Conservation (phyloP, 2,797 vertebrate species). For the Onychomys leucogaster region DNA sequence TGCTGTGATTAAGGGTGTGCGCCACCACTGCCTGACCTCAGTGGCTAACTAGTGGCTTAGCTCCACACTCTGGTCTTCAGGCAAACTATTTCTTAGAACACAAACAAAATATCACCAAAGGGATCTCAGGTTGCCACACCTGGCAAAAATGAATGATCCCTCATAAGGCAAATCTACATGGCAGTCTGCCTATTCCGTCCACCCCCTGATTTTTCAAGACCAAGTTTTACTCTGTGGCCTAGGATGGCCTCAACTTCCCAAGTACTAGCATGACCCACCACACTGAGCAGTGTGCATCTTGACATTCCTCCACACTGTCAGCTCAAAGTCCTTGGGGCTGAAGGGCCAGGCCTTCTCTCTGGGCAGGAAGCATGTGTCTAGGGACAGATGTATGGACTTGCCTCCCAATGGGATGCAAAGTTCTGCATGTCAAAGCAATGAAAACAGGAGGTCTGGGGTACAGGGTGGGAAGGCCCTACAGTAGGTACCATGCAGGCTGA, state of each 20-base stretch:
- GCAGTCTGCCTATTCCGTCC: no score
- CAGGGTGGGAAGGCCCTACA: no score
- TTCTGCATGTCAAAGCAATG: not conserved
- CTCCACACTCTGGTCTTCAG: no score
- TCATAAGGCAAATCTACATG: not conserved
- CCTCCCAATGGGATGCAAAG: not conserved
- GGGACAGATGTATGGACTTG: not conserved
- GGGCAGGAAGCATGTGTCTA: no score
- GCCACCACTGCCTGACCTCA: no score
- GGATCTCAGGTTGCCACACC: not conserved
- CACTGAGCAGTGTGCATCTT: no score
- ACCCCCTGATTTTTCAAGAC: not conserved
- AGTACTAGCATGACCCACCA: no score
- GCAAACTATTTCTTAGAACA: no score
- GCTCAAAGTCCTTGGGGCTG: not conserved
- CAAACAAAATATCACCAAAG: no score
- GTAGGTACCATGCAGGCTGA: not conserved
- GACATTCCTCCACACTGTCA: not conserved
- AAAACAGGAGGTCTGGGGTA: not conserved
- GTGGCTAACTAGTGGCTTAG: no score
- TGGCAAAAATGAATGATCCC: no score
- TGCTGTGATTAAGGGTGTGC: no score
- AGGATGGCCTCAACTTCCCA: not conserved
- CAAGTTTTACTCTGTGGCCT: not conserved
- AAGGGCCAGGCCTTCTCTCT: not conserved